These are phyloP conservation scores for Myocastor coypus DNA, from an alignment of 2,113 vertebrate genomes.

Conservation along the genomic window DNA sequence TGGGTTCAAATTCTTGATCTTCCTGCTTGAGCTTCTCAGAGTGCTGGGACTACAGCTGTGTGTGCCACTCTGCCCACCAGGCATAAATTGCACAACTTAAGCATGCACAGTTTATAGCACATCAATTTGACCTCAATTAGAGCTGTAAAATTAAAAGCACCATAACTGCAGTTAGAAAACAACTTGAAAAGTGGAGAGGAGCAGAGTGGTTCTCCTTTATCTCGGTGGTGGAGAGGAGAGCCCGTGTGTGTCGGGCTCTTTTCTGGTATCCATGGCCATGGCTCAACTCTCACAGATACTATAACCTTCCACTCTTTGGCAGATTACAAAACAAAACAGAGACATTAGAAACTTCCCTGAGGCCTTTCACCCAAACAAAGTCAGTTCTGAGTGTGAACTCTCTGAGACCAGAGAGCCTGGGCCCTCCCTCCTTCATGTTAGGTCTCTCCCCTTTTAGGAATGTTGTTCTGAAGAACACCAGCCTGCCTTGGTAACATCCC, in stretches of 20 bases:
- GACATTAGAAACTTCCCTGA: neutral
- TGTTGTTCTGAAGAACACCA: neutral
- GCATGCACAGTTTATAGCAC: neutral
- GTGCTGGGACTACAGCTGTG: neutral
- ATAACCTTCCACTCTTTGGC: neutral
- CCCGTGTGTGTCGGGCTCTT: neutral
- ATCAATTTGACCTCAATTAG: constrained; percentile 3
- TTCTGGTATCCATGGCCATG: neutral
- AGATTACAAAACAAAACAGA: constrained; percentile 3
- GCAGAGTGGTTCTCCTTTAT: neutral
- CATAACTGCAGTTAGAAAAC: neutral
- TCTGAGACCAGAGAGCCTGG: neutral
- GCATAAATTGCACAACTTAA: neutral
- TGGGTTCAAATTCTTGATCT: neutral
- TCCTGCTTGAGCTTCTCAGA: neutral
- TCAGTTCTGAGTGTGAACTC: accelerated
- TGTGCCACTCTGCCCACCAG: neutral
- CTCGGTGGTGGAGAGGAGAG: neutral
- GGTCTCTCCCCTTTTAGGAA: neutral
- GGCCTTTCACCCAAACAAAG: neutral
- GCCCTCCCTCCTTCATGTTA: neutral
- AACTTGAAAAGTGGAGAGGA: neutral
- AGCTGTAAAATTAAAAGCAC: constrained; percentile 18
- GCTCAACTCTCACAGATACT: neutral
- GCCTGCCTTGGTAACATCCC: constrained; percentile 36